phyloP scores from a whole-genome alignment of 92 coral and sea anemone species.

The Palythoa caribaeorum region DNA sequence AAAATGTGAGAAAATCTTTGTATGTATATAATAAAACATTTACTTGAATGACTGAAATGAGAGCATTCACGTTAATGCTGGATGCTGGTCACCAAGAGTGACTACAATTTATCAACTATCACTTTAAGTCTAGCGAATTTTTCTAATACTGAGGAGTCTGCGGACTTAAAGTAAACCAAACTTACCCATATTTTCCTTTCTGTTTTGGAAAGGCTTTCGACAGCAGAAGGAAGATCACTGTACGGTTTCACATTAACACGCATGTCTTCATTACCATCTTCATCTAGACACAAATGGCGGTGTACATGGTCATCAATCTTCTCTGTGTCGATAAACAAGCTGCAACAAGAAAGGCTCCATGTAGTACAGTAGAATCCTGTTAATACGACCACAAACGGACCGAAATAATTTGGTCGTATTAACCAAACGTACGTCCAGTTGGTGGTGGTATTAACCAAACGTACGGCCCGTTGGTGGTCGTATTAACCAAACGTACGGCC shows the following conservation, averaged over 20 bases:
- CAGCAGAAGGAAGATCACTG: conserved; percentile 33
- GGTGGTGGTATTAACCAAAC: too few relatives aligned
- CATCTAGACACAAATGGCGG: conserved; percentile 43
- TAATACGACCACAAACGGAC: too few relatives aligned
- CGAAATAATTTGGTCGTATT: too few relatives aligned
- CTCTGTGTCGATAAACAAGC: conserved; percentile 54
- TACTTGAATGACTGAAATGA: too few relatives aligned
- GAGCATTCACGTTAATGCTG: too few relatives aligned
- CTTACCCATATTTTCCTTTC: conserved; percentile 60
- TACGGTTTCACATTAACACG: conserved; percentile 35
- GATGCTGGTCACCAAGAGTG: not conserved
- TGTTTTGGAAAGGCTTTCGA: conserved; percentile 36
- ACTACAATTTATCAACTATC: not conserved
- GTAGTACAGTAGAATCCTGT: too few relatives aligned
- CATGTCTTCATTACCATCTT: conserved; percentile 7
- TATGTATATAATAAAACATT: too few relatives aligned
- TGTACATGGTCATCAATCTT: conserved; percentile 47
- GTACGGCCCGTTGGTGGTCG: too few relatives aligned
- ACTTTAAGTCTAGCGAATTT: not conserved
- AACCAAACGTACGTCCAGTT: too few relatives aligned
- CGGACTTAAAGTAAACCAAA: not conserved
- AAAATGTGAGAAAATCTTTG: too few relatives aligned
- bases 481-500: too few relatives aligned
- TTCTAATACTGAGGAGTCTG: not conserved
- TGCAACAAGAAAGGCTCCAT: not conserved